Conservation (phyloP, 2,888 invertebrate genomes). For the Tholera decimalis region DNA sequence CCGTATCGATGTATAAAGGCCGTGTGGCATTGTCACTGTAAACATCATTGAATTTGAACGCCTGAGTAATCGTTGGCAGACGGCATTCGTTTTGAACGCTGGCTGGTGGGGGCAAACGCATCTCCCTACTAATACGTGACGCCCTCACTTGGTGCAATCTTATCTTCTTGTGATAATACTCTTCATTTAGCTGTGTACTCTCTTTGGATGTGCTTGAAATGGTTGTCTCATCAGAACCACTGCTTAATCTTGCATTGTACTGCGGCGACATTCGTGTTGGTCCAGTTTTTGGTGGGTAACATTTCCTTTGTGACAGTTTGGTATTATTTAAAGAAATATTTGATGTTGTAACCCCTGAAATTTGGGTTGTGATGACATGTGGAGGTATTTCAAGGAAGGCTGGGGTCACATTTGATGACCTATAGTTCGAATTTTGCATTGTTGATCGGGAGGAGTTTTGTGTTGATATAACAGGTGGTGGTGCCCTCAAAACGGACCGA, state of each 20-base stretch:
- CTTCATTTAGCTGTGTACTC: constrained; percentile 36
- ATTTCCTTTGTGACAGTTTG: not conserved
- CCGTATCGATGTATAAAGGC: constrained; percentile 74
- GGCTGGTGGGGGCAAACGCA: not conserved
- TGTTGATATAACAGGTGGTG: not conserved
- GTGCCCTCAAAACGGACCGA: not conserved
- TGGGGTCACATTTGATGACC: constrained; percentile 2
- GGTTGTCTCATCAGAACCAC: constrained; percentile 35
- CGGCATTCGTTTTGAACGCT: constrained; percentile 28
- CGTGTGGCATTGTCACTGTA: constrained; percentile 64
- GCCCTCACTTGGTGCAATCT: constrained; percentile 71
- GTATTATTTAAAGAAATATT: not conserved
- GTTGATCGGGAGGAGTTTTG: not conserved
- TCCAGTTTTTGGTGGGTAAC: not conserved
- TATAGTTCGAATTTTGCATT: not conserved
- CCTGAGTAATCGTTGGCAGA: constrained; percentile 78
- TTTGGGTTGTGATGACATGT: not conserved
- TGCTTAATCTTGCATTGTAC: constrained; percentile 7
- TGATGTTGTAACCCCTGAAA: not conserved
- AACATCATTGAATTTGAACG: constrained; percentile 73
- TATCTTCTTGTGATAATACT: constrained; percentile 79
- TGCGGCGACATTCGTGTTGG: not conserved
- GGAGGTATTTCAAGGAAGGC: too few relatives aligned
- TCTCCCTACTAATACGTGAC: constrained; percentile 37
- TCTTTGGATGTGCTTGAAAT: constrained; percentile 30